A percentile compares a stretch with the other conserved stretches of the same genome.
Evolutionary conservation across 2,797 vertebrate genomes (phyloP).

Genomic region (Gallinago nigripennis): DNA sequence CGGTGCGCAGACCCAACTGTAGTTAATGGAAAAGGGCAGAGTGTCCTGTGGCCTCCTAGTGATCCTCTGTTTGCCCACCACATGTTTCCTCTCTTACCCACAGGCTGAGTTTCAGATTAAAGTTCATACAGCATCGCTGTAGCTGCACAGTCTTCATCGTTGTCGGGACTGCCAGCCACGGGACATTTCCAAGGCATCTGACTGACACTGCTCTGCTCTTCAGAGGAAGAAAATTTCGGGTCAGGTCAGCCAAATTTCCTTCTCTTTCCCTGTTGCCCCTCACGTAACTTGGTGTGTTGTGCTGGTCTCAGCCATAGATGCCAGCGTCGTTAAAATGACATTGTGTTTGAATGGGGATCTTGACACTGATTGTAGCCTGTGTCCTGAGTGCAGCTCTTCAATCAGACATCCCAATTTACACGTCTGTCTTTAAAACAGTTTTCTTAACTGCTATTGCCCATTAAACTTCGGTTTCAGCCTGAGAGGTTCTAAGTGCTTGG

Average conservation of each 20-base stretch:
- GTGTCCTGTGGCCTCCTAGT: neutral
- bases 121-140: neutral
- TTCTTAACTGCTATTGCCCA: neutral
- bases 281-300: neutral
- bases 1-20: neutral
- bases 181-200: neutral
- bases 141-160: fast-evolving
- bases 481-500: neutral
- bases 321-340: fast-evolving
- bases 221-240: neutral
- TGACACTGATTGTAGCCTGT: neutral
- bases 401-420: neutral
- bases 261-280: neutral
- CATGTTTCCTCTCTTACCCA: neutral
- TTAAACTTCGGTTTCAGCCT: neutral
- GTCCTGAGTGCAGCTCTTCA: neutral
- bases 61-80: neutral
- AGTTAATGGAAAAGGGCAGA: neutral
- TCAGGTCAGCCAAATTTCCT: neutral
- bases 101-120: neutral
- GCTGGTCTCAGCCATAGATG: fast-evolving
- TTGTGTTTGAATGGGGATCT: neutral
- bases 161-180: neutral
- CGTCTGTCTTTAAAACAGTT: neutral
- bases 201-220: neutral